Percentiles rank a stretch among this genome's conserved stretches.
Evolutionary conservation across 2,797 vertebrate species (phyloP).

Genomic region (Peromyscus melanophrys): DNA sequence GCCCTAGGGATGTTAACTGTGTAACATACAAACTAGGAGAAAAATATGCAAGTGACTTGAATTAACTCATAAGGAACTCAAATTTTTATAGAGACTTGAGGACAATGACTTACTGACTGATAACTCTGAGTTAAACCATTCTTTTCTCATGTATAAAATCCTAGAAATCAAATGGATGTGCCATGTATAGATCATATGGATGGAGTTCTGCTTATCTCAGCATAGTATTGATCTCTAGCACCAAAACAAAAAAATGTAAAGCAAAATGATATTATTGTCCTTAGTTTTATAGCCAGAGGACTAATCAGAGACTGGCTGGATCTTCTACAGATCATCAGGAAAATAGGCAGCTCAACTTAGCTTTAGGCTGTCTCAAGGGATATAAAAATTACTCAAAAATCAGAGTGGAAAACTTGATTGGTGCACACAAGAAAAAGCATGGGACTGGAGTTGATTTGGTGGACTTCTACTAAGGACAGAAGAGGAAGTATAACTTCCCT

Average conservation of each 20-base stretch:
- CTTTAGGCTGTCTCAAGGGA: neutral
- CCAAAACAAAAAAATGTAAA: constrained; percentile 8
- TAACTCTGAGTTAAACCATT: constrained; percentile 2
- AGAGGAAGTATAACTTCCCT: neutral
- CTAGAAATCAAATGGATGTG: constrained; percentile 19
- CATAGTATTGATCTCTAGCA: neutral
- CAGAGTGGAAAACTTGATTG: neutral
- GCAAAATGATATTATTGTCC: neutral
- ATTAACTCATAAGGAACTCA: constrained; percentile 53
- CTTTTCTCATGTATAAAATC: constrained; percentile 30
- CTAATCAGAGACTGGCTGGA: neutral
- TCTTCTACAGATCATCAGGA: neutral
- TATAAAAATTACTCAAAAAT: neutral
- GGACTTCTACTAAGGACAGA: neutral
- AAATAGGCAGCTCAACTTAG: neutral
- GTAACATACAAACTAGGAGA: neutral
- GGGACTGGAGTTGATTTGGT: neutral
- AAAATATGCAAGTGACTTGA: constrained; percentile 24
- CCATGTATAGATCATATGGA: constrained; percentile 4
- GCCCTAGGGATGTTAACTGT: neutral
- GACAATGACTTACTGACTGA: neutral
- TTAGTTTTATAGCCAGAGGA: neutral
- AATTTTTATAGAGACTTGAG: neutral
- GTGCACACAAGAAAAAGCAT: neutral
- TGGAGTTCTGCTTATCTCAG: neutral